These are phyloP conservation scores for Gambusia yucatana DNA, from an alignment of 2,797 vertebrate species.

Conservation along the genomic window DNA sequence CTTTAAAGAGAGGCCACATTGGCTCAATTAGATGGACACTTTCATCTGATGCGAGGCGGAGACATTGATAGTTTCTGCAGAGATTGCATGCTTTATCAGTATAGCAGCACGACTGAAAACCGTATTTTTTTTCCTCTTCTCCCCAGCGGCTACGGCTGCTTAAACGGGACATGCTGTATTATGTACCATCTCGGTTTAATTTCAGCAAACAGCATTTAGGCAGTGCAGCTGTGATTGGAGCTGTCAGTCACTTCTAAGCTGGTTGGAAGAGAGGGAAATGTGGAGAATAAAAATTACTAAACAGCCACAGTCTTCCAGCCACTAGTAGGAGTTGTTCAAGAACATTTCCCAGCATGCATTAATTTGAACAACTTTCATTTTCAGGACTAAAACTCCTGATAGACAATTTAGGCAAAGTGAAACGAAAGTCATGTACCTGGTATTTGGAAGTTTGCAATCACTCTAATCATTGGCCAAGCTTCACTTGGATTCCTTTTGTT, in stretches of 20 bases:
- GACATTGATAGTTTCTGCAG: slow-evolving; percentile 31
- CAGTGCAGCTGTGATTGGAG: slow-evolving; percentile 58
- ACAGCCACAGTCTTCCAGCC: slow-evolving; percentile 9
- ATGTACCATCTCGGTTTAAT: slow-evolving; percentile 58
- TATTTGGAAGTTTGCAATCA: not conserved
- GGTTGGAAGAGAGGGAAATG: slow-evolving; percentile 7
- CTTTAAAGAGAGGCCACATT: slow-evolving; percentile 45
- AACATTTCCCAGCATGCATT: not conserved
- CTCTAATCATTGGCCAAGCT: not conserved
- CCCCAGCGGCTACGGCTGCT: slow-evolving; percentile 37
- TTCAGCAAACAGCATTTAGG: slow-evolving; percentile 64
- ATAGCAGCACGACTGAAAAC: slow-evolving; percentile 67
- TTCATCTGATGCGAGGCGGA: slow-evolving; percentile 65
- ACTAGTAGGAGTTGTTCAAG: not conserved
- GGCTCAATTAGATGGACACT: slow-evolving; percentile 70
- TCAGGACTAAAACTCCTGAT: not conserved
- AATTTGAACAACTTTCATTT: not conserved
- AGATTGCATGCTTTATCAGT: slow-evolving; percentile 69
- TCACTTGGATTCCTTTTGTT: not conserved
- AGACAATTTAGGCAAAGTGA: not conserved
- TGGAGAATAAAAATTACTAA: slow-evolving; percentile 25
- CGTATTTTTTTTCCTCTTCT: slow-evolving; percentile 44
- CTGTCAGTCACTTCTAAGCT: slow-evolving; percentile 61
- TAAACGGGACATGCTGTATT: slow-evolving; percentile 35
- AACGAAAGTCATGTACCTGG: not conserved